Evolutionary conservation across 2,113 vertebrate species (phyloP).

Genomic region (rat (Rattus norvegicus)): DNA sequence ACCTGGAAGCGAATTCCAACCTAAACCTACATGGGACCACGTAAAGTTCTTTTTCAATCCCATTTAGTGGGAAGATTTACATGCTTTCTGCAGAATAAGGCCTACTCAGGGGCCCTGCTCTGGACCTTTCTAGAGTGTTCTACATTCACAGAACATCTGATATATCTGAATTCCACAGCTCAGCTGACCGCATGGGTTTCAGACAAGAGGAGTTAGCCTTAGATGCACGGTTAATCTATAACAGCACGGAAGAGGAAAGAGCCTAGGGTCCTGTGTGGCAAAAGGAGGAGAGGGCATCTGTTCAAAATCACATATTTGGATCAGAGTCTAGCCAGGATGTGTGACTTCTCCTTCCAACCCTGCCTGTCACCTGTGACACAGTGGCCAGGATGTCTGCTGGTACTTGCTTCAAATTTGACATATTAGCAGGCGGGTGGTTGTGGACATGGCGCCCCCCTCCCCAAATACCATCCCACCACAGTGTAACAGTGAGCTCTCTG

Average conservation of each 20-base stretch:
- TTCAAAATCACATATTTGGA: background rate
- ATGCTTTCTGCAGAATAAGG: background rate
- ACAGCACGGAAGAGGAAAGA: conserved; percentile 1
- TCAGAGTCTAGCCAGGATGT: background rate
- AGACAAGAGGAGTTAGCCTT: background rate
- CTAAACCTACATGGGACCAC: background rate
- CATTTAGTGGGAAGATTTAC: background rate
- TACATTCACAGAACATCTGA: background rate
- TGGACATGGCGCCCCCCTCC: background rate
- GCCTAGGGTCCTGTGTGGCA: background rate
- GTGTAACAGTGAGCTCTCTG: background rate
- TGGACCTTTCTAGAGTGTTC: background rate
- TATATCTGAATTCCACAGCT: background rate
- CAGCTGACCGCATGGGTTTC: background rate
- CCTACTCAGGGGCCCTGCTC: background rate
- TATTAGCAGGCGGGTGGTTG: background rate
- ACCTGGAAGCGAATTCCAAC: conserved; percentile 14
- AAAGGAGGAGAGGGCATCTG: rapidly evolving
- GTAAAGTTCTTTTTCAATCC: conserved; percentile 19
- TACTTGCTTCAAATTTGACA: rapidly evolving
- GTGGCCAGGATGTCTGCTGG: rapidly evolving
- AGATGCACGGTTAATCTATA: background rate
- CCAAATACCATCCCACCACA: background rate
- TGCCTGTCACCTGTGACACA: rapidly evolving
- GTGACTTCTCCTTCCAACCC: background rate